These are phyloP conservation scores for Protaetia brevitarsis DNA, from an alignment of 1,140 invertebrate species.

Conservation along the genomic window DNA sequence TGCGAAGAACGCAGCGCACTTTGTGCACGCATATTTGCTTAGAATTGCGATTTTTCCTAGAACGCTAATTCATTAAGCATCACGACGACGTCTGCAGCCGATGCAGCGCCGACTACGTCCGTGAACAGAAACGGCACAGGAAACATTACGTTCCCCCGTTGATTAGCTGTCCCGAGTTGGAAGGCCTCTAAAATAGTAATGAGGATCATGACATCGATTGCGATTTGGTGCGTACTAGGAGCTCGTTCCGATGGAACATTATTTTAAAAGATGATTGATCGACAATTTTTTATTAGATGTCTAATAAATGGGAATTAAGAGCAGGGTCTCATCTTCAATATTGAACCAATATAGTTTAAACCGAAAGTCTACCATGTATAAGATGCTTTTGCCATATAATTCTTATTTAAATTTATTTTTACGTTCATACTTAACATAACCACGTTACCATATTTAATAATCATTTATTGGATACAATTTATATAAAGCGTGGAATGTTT, in stretches of 20 bases:
- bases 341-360: too few relatives aligned
- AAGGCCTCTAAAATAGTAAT: background rate
- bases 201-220: background rate
- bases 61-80: background rate
- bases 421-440: too few relatives aligned
- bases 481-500: too few relatives aligned
- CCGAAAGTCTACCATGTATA: too few relatives aligned
- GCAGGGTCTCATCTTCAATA: too few relatives aligned
- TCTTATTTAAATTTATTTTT: too few relatives aligned
- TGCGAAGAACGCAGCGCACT: background rate
- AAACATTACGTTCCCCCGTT: conserved; percentile 4
- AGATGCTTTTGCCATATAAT: too few relatives aligned
- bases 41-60: background rate
- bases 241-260: too few relatives aligned
- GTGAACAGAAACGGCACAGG: background rate
- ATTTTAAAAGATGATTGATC: too few relatives aligned
- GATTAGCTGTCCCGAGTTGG: background rate
- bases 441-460: too few relatives aligned
- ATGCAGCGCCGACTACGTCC: background rate
- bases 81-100: background rate
- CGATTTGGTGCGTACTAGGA: background rate
- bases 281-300: too few relatives aligned
- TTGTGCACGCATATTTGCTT: background rate
- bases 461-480: too few relatives aligned
- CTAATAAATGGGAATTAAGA: background rate